These are phyloP conservation scores for Homalodisca vitripennis DNA, from an alignment of 1,140 invertebrate species.

Conservation along the genomic window DNA sequence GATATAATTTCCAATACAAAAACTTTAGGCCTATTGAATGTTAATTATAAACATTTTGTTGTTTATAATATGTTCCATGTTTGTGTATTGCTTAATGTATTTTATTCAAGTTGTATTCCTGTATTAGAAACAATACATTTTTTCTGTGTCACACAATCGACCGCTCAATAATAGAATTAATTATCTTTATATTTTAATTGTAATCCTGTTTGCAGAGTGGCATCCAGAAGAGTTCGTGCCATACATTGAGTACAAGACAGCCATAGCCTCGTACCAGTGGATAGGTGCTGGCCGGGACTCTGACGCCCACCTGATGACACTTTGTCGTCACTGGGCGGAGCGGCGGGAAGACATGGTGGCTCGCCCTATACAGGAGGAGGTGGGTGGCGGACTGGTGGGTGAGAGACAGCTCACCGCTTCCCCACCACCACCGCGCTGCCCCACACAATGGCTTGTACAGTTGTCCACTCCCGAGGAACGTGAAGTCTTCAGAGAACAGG, in stretches of 20 bases:
- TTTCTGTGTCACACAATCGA: no score
- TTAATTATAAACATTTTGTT: no score
- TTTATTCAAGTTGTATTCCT: background rate
- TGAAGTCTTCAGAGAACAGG: slow-evolving; percentile 72
- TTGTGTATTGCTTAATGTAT: background rate
- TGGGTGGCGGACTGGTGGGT: slow-evolving; percentile 8
- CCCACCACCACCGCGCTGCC: slow-evolving; percentile 62
- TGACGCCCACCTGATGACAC: slow-evolving; percentile 69
- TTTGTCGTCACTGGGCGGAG: slow-evolving; percentile 76
- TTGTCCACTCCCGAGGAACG: slow-evolving; percentile 76
- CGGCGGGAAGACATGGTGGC: slow-evolving; percentile 53
- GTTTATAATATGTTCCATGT: no score
- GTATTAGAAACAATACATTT: no score
- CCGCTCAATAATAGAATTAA: no score
- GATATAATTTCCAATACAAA: no score
- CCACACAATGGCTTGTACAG: slow-evolving; percentile 62
- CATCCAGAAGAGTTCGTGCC: slow-evolving; percentile 89
- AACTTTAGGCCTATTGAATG: no score
- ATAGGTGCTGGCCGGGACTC: slow-evolving; percentile 92
- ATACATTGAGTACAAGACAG: slow-evolving; percentile 85
- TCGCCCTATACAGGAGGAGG: slow-evolving; percentile 29
- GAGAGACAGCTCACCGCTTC: slow-evolving; percentile 39
- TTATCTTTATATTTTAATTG: no score
- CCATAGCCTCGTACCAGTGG: slow-evolving; percentile 81
- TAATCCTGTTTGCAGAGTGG: slow-evolving; percentile 53